phyloP scores from a whole-genome alignment of 2,113 vertebrate species.

The Beaufortia kweichowensis region DNA sequence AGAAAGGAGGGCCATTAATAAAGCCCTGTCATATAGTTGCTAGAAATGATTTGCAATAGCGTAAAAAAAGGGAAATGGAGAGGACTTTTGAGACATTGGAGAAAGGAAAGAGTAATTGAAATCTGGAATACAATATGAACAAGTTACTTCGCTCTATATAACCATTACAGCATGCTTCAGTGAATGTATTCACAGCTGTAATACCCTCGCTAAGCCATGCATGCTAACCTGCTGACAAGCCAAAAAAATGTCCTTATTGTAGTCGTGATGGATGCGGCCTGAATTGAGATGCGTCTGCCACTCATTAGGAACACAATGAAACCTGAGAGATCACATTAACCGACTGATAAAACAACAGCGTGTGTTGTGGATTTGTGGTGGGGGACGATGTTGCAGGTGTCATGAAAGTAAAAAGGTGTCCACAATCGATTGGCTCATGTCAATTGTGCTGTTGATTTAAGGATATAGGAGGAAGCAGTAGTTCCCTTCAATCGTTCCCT shows the following conservation, averaged over 20 bases:
- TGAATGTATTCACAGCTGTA: conserved; percentile 39
- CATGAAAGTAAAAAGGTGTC: not conserved
- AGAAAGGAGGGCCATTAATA: conserved; percentile 48
- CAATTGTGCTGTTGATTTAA: not conserved
- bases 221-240: conserved; percentile 26
- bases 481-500: not conserved
- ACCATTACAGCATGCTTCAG: conserved; percentile 35
- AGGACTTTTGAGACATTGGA: conserved; percentile 36
- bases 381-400: not conserved
- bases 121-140: conserved; percentile 39
- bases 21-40: conserved; percentile 46
- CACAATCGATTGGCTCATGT: conserved; percentile 18
- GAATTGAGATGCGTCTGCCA: conserved; percentile 39
- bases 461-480: not conserved
- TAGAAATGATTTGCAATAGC: conserved; percentile 46
- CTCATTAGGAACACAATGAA: conserved; percentile 44
- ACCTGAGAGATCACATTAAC: conserved; percentile 24
- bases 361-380: not conserved
- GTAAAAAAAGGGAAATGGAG: not conserved
- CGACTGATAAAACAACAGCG: conserved; percentile 26
- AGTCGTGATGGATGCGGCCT: conserved; percentile 31
- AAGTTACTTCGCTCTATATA: conserved; percentile 35
- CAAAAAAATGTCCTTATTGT: conserved; percentile 21
- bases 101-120: conserved; percentile 31
- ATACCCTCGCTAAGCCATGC: conserved; percentile 31